Evolutionary conservation across 1,140 invertebrate species (phyloP).

Genomic region (Anastrepha ludens): DNA sequence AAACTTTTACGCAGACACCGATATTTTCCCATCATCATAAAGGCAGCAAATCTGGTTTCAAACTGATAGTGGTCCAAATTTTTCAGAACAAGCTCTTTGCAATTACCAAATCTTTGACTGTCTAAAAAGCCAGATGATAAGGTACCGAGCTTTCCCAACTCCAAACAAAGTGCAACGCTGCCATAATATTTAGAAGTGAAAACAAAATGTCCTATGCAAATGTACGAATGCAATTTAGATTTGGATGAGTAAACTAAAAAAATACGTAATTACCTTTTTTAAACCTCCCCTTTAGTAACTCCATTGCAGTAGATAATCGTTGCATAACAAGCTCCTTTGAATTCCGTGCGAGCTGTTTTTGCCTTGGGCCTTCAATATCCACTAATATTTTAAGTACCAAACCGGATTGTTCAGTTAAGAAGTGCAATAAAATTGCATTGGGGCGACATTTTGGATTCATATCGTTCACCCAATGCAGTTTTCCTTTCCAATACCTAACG

Average conservation of each 20-base stretch:
- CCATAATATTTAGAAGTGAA: slow-evolving; percentile 68
- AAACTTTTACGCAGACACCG: slow-evolving; percentile 61
- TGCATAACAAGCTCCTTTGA: slow-evolving; percentile 64
- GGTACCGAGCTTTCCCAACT: slow-evolving; percentile 61
- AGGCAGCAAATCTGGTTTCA: slow-evolving; percentile 63
- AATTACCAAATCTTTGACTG: not conserved
- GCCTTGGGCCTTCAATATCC: not conserved
- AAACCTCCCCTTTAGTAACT: slow-evolving; percentile 59
- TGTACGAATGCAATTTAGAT: not conserved
- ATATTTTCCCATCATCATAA: slow-evolving; percentile 68
- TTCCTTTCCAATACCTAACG: slow-evolving; percentile 63
- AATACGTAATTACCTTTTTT: not conserved
- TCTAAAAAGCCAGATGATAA: slow-evolving; percentile 64
- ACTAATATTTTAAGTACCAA: slow-evolving; percentile 61
- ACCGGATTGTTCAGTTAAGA: slow-evolving; percentile 64
- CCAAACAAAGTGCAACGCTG: slow-evolving; percentile 65
- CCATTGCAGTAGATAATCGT: slow-evolving; percentile 58
- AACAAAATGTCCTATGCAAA: slow-evolving; percentile 59
- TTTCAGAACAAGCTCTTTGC: slow-evolving; percentile 60
- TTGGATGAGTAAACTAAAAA: not conserved
- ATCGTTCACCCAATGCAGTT: slow-evolving; percentile 60
- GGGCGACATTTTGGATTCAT: slow-evolving; percentile 60
- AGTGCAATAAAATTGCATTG: slow-evolving; percentile 62
- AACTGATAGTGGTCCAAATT: slow-evolving; percentile 61
- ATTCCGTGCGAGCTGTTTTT: slow-evolving; percentile 56